Base-by-base conservation (phyloP, 2,888 invertebrate genomes). In the Seladonia tumulorum region DNA sequence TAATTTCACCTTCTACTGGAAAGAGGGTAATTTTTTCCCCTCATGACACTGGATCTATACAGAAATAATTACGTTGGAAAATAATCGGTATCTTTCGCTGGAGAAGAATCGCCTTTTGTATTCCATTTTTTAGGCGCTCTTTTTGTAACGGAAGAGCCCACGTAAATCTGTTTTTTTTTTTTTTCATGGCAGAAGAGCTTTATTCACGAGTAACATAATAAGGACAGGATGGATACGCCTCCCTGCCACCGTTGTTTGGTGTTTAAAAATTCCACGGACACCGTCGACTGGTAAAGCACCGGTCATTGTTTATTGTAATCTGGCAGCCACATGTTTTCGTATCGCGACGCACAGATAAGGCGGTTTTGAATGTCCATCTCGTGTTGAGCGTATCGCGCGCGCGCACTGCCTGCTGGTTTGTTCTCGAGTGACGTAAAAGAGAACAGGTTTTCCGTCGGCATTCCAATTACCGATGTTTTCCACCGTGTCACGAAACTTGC, bases 291-390 rank as follows among this genome's bases (percentile, higher is more conserved):
- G 81, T 87, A 81, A 88, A 89, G 88, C 88, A 90, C 78, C n/a
- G 78, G 71, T 63, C 84, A 89, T 89, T 89, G 91, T 89, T 89
- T 88, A 90, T 89, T 89, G 89, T 90, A 92, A 93, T 90, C 89
- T 88, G 88, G 87, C 87, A 88, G 83, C 78, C 90, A 83, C 82
- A 83, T 92, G 91, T 91, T 92, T 92, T 87, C 90, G 73, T 90
- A 90, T 89, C 93, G 86, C 79, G 87, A 75, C 76, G 66, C 16
- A 45, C 76, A 89, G 92, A 91, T 90, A 92, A 92, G 89, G 84
- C 83, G 87, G 87, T 87, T 91, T 92, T 89, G 87, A 89, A 89
- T 91, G 82, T 90, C 91, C 84, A 83, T 89, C 87, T 87, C 85
- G 76, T 84, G 82, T 90, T 84, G 76, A 60, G 47, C 68, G 71